A percentile compares a stretch with the other conserved stretches of the same genome.
phyloP scores from a whole-genome alignment of 2,797 vertebrate species.

The Kryptolebias ocellatus region DNA sequence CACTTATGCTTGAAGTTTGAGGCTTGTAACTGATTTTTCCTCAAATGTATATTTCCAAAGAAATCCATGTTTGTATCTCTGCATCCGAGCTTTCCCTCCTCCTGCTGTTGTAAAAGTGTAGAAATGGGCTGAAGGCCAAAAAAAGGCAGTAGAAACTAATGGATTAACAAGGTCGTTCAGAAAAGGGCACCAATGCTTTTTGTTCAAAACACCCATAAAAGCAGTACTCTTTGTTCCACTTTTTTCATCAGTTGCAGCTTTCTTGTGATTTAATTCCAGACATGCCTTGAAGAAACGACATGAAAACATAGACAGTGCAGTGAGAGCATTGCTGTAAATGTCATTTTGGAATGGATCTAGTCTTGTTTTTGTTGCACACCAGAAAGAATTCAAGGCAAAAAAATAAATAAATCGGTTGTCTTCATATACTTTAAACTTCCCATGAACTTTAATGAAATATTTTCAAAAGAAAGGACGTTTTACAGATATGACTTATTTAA shows the following conservation, averaged over 20 bases:
- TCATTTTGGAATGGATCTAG: neutral
- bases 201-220: slow-evolving; percentile 5
- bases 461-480: too few species aligned
- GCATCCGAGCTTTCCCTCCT: neutral
- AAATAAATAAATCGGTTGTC: neutral
- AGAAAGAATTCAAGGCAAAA: neutral
- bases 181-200: slow-evolving; percentile 10
- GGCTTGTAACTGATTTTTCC: slow-evolving; percentile 29
- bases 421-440: neutral
- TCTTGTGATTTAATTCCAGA: neutral
- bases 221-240: neutral
- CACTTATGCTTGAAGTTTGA: neutral
- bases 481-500: too few species aligned
- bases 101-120: slow-evolving; percentile 2
- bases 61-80: slow-evolving; percentile 7
- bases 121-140: slow-evolving; percentile 11
- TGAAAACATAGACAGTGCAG: neutral
- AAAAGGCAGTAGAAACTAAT: neutral
- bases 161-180: slow-evolving; percentile 7
- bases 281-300: neutral
- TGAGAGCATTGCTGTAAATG: neutral
- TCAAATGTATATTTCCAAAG: neutral
- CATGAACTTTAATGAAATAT: neutral
- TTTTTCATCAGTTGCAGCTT: slow-evolving; percentile 10
- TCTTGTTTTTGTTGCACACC: neutral